These are phyloP conservation scores for Anguilla obscura DNA, from an alignment of 2,797 vertebrate genomes.

Conservation along the genomic window DNA sequence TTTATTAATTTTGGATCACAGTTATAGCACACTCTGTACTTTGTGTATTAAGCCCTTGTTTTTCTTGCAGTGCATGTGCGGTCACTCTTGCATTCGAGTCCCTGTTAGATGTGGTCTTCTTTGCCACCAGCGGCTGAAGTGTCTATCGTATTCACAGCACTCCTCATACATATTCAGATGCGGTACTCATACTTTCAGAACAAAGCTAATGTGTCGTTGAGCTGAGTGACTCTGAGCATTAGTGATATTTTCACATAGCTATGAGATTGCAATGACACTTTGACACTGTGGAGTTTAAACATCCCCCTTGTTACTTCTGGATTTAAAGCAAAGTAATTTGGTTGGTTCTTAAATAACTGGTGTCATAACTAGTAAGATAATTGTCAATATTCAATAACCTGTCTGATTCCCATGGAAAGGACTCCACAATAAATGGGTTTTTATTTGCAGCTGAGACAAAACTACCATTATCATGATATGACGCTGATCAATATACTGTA, in stretches of 20 bases:
- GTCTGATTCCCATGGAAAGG: too few relatives aligned
- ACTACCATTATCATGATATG: too few relatives aligned
- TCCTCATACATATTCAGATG: background rate
- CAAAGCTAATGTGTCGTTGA: background rate
- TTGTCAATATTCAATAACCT: background rate
- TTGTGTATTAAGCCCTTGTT: background rate
- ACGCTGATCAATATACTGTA: too few relatives aligned
- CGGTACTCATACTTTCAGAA: background rate
- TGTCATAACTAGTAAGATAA: background rate
- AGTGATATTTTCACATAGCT: background rate
- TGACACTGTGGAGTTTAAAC: background rate
- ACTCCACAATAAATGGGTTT: too few relatives aligned
- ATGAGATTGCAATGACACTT: background rate
- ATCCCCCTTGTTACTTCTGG: background rate
- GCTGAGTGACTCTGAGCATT: background rate
- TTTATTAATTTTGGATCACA: background rate
- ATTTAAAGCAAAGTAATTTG: too few relatives aligned
- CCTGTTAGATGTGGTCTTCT: background rate
- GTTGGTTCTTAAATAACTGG: background rate
- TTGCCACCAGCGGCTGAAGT: background rate
- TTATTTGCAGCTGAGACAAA: too few relatives aligned
- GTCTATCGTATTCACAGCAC: background rate
- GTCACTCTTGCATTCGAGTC: background rate
- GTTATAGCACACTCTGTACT: background rate
- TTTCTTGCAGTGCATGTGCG: background rate